These are phyloP conservation scores for Kryptopterus vitreolus DNA, from an alignment of 2,797 vertebrate genomes.

Conservation along the genomic window DNA sequence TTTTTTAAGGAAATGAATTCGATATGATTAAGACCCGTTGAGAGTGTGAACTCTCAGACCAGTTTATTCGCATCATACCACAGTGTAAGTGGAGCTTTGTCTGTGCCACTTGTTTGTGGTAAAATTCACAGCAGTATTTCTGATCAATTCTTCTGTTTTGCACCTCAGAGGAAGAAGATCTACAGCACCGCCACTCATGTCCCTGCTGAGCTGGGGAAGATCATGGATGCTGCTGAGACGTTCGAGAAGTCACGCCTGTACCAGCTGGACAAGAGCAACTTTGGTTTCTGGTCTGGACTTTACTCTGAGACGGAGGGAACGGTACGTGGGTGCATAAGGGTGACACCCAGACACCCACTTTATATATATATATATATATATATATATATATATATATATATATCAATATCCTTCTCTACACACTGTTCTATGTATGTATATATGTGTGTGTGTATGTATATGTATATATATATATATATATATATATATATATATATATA, in stretches of 20 bases:
- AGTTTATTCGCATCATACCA: background rate
- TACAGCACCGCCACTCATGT: conserved; percentile 89
- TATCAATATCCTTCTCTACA: too few species aligned
- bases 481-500: too few species aligned
- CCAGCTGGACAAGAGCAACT: conserved; percentile 98
- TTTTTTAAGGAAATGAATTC: too few species aligned
- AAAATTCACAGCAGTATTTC: background rate
- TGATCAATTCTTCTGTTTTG: background rate
- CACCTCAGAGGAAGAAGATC: conserved; percentile 80
- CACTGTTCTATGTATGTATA: too few species aligned
- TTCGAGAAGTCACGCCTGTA: conserved; percentile 98
- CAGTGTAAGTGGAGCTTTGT: background rate
- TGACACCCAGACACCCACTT: too few species aligned
- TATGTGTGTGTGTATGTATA: too few species aligned
- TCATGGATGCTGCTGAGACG: conserved; percentile 95
- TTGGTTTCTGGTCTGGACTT: conserved; percentile 97
- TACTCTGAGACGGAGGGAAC: conserved; percentile 96
- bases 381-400: too few species aligned
- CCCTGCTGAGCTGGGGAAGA: conserved; percentile 88
- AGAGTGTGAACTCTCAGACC: background rate
- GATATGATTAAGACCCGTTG: too few species aligned
- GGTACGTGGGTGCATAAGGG: conserved; percentile 73
- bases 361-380: too few species aligned
- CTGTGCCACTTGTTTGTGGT: background rate
- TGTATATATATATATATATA: too few species aligned